Conservation (phyloP, 2,888 invertebrate genomes). For the Chelonus formosanus region DNA sequence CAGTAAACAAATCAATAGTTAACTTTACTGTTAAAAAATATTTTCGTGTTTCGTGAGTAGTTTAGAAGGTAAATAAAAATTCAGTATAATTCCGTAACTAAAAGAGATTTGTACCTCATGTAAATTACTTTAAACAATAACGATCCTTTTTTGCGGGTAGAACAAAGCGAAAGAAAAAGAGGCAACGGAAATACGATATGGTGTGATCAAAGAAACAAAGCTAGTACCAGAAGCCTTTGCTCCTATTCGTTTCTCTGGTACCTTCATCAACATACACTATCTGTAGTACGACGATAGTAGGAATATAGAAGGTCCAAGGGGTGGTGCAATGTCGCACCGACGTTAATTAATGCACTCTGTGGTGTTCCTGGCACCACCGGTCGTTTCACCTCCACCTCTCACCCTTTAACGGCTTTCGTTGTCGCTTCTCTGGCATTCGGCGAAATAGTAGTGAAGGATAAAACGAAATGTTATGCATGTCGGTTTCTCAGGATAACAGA, state of each 20-base stretch:
- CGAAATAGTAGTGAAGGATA: constrained; percentile 20
- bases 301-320: constrained; percentile 8
- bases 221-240: constrained; percentile 5
- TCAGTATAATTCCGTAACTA: too few relatives aligned
- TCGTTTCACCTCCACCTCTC: constrained; percentile 15
- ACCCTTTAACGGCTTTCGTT: constrained; percentile 16
- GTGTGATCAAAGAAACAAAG: constrained; percentile 20
- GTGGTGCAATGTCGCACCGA: constrained; percentile 44
- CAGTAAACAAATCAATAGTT: too few relatives aligned
- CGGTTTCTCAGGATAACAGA: not conserved
- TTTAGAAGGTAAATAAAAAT: too few relatives aligned
- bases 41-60: too few relatives aligned
- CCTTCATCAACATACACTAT: constrained; percentile 31
- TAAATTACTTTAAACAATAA: too few relatives aligned
- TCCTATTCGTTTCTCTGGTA: constrained; percentile 9
- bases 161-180: constrained; percentile 11
- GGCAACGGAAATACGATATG: not conserved
- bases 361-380: constrained; percentile 45
- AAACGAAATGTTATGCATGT: constrained; percentile 5
- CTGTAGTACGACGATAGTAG: constrained; percentile 16
- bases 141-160: not conserved
- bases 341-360: constrained; percentile 52
- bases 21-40: too few relatives aligned
- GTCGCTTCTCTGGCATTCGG: constrained; percentile 20
- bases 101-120: too few relatives aligned